Evolutionary conservation across 2,113 vertebrate genomes (phyloP).

Genomic region (Zingel zingel): DNA sequence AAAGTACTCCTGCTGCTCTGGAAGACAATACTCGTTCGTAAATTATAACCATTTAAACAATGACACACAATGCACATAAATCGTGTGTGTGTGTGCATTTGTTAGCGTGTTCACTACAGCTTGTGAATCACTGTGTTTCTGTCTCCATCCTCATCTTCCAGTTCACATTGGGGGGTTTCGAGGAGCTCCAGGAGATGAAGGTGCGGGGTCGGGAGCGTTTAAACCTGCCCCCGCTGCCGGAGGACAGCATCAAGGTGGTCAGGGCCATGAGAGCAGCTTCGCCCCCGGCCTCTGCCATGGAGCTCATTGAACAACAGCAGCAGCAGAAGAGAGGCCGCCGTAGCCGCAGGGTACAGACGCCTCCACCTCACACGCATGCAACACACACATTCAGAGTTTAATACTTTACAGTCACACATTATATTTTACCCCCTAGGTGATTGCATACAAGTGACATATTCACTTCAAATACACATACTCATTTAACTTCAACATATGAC

Average conservation of each 20-base stretch:
- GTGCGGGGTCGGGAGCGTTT: conserved; percentile 85
- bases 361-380: neutral
- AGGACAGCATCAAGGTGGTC: conserved; percentile 97
- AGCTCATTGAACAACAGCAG: conserved; percentile 93
- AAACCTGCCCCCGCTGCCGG: conserved; percentile 88
- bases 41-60: neutral
- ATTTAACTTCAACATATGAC: neutral
- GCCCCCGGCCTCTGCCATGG: conserved; percentile 91
- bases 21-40: conserved; percentile 94
- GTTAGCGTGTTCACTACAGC: neutral
- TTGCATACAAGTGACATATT: neutral
- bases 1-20: conserved; percentile 97
- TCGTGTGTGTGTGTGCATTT: neutral
- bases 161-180: conserved; percentile 97
- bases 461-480: neutral
- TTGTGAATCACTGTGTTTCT: neutral
- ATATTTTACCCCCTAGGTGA: neutral
- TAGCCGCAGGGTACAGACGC: conserved; percentile 89
- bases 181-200: conserved; percentile 92
- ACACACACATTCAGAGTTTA: neutral
- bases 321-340: conserved; percentile 91
- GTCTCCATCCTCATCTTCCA: conserved; percentile 54
- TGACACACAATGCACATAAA: too few species aligned
- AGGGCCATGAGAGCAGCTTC: conserved; percentile 93
- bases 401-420: neutral